Conservation (phyloP, 2,888 invertebrate genomes). For the Thysanoteuthis rhombus region DNA sequence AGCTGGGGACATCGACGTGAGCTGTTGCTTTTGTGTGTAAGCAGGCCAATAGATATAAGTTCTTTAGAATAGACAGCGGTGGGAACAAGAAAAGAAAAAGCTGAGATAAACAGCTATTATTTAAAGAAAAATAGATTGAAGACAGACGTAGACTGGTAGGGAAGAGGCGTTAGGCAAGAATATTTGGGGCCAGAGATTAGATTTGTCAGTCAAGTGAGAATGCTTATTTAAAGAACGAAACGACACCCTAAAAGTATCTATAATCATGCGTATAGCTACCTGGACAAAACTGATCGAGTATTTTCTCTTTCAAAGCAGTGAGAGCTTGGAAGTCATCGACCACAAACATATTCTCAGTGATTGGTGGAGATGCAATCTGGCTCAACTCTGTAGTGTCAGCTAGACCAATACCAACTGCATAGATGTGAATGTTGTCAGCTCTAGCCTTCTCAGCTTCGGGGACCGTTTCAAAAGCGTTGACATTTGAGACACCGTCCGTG, state of each 20-base stretch:
- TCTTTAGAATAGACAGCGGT: no score
- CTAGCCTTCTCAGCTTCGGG: conserved; percentile 50
- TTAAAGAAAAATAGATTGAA: neutral
- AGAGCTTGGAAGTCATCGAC: conserved; percentile 42
- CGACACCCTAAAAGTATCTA: neutral
- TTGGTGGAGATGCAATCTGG: conserved; percentile 49
- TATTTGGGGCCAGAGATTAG: neutral
- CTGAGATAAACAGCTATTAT: no score
- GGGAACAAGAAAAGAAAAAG: no score
- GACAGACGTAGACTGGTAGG: neutral
- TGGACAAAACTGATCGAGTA: conserved; percentile 47
- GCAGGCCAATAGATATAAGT: no score
- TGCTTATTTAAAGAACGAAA: neutral
- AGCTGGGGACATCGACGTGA: no score
- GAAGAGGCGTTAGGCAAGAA: neutral
- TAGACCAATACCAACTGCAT: conserved; percentile 48
- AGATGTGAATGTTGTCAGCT: conserved; percentile 38
- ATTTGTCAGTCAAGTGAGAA: neutral
- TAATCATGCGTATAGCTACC: conserved; percentile 38
- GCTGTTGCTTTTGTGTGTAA: no score
- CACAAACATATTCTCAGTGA: conserved; percentile 45
- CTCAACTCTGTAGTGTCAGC: conserved; percentile 51
- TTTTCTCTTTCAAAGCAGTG: conserved; percentile 39
- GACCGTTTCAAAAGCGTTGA: conserved; percentile 53
- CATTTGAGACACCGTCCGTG: conserved; percentile 64